A percentile compares a stretch with the other conserved stretches of the same genome.
These are phyloP conservation scores for Poicephalus gulielmi DNA, from an alignment of 2,113 vertebrate species.

Conservation along the genomic window DNA sequence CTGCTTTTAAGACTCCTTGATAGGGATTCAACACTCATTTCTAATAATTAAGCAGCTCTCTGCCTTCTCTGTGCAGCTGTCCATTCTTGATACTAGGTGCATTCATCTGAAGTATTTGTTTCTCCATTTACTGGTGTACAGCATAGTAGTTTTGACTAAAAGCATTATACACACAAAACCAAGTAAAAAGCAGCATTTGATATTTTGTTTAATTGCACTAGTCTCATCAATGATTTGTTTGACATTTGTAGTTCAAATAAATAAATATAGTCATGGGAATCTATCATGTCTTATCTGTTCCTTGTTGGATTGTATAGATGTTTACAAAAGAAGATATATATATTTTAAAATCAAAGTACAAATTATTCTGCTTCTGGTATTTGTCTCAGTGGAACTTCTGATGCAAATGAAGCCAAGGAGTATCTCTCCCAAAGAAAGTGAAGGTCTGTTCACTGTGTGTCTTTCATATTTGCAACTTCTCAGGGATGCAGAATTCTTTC, in stretches of 20 bases:
- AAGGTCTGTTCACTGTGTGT: not conserved
- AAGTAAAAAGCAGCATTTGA: not conserved
- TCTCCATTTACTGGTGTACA: not conserved
- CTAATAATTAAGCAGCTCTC: slow-evolving; percentile 47
- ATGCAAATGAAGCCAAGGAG: not conserved
- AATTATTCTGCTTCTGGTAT: not conserved
- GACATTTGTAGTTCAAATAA: not conserved
- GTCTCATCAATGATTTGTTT: not conserved
- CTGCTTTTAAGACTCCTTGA: slow-evolving; percentile 31
- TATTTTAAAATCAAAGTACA: not conserved
- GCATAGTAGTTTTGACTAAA: not conserved
- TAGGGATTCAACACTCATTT: not conserved
- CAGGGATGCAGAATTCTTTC: not conserved
- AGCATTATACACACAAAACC: not conserved
- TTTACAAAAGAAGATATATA: not conserved
- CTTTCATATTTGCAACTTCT: not conserved
- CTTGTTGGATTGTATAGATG: not conserved
- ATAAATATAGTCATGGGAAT: not conserved
- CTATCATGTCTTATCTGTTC: not conserved
- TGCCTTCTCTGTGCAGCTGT: slow-evolving; percentile 23
- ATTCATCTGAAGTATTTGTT: not conserved
- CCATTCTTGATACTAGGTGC: not conserved
- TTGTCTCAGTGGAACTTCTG: not conserved
- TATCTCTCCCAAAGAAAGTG: not conserved
- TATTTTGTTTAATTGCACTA: not conserved